A percentile compares a stretch with the other conserved stretches of the same genome.
These are phyloP conservation scores for Phoxinus dragarum DNA, from an alignment of 2,797 vertebrate species.

Conservation along the genomic window DNA sequence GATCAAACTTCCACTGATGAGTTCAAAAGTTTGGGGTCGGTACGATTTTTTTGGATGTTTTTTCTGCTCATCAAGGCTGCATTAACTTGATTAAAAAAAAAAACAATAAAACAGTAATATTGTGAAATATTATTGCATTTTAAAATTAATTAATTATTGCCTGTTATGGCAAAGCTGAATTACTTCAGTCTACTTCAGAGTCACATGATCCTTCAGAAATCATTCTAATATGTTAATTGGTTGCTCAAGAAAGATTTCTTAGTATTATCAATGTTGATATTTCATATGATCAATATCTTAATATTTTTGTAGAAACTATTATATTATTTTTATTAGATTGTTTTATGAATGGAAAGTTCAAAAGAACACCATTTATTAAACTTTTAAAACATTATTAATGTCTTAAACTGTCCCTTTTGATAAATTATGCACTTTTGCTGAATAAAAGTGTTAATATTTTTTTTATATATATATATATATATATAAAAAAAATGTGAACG, in stretches of 20 bases:
- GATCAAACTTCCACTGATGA: background rate
- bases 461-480: too few relatives aligned
- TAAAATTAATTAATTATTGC: background rate
- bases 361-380: background rate
- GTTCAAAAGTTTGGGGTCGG: background rate
- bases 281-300: too few relatives aligned
- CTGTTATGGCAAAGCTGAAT: background rate
- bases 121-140: background rate
- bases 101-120: background rate
- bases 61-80: background rate
- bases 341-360: background rate
- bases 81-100: background rate
- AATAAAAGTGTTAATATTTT: background rate
- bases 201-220: background rate
- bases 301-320: background rate
- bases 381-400: background rate
- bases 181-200: background rate
- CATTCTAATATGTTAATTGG: background rate
- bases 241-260: background rate
- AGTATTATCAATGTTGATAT: background rate
- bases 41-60: background rate
- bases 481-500: too few relatives aligned
- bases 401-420: background rate
- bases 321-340: background rate
- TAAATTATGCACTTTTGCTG: background rate